Base-by-base conservation (phyloP, 1,140 invertebrate genomes). In the Drosophila aff. region DNA sequence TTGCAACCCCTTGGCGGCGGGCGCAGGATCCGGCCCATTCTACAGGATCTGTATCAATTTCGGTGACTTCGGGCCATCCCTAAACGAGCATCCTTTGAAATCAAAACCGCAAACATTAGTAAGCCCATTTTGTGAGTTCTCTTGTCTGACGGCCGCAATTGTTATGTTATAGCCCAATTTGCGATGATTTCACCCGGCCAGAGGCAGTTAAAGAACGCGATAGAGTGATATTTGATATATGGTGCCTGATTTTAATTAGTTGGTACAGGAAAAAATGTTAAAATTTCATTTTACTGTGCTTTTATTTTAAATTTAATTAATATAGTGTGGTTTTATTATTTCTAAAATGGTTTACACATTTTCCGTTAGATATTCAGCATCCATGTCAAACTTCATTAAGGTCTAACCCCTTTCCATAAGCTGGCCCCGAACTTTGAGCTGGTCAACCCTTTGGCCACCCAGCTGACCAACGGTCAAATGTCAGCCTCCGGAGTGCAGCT, bases 151-250 rank as follows among this genome's bases (percentile, higher is more conserved):
- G 18, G 61, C 85, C 84, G 61, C 85, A 84, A 90, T 90, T 89
- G 85, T 89, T 72, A 90, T 79, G 75, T 89, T 90, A 90, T 89
- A 78, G 84, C 76, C 78, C 81, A 89, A 89, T 89, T 89, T 87
- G 83, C 38, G 65, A 63, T 76, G 59, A 69, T 79, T 79, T 79
- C 61, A 43, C 21, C 53, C 31, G 33, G 59, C 62, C 57, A 62
- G 11, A 31, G 68, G 76, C 67, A 73, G 62, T 79, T 72, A 72
- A 65, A 60, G 71, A 71, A 31, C 18, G 26, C 52, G 23, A 40
- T 38, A 10, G 21, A 18, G 4, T 26, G 75, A 61, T 31, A 78
- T 52, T 69, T 78, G 75, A 78, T 78, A 78, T 65, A 58, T 44
- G 58, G 15, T 49, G 67, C 8, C 15, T 16, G 57, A 57, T 36